phyloP scores from a whole-genome alignment of 2,797 vertebrate species.

The Sebastes steindachneri region DNA sequence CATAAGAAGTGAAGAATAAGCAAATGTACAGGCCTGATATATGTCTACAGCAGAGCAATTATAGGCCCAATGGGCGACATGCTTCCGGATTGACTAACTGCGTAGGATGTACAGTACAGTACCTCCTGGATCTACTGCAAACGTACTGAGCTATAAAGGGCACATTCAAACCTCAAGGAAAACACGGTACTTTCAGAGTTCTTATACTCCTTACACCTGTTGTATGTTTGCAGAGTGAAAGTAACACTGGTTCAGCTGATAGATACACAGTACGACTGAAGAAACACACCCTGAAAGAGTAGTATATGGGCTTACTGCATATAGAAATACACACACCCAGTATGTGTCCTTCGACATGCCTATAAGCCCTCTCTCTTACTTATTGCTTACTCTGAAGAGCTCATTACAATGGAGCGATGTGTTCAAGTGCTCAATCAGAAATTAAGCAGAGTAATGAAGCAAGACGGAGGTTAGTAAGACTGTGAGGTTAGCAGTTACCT shows the following conservation, averaged over 20 bases:
- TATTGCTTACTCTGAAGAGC: slow-evolving; percentile 3
- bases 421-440: slow-evolving; percentile 41
- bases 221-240: slow-evolving; percentile 20
- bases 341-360: not conserved
- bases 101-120: not conserved
- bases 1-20: slow-evolving; percentile 7
- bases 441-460: slow-evolving; percentile 44
- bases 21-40: not conserved
- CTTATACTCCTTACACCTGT: not conserved
- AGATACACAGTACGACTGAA: slow-evolving; percentile 9
- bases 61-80: not conserved
- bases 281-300: slow-evolving; percentile 22
- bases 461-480: slow-evolving; percentile 20
- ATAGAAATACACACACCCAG: not conserved
- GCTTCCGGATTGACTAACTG: not conserved
- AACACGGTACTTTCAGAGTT: not conserved
- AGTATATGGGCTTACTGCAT: not conserved
- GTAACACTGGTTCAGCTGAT: slow-evolving; percentile 29
- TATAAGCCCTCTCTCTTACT: not conserved
- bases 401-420: slow-evolving; percentile 13
- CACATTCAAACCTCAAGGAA: not conserved
- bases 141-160: not conserved
- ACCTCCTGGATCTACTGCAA: not conserved
- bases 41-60: slow-evolving; percentile 8
- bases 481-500: slow-evolving; percentile 34